Evolutionary conservation across 2,888 invertebrate genomes (phyloP), one percentile per base, ranked within the genome.

Genomic region (Brachyopa scutellaris): DNA sequence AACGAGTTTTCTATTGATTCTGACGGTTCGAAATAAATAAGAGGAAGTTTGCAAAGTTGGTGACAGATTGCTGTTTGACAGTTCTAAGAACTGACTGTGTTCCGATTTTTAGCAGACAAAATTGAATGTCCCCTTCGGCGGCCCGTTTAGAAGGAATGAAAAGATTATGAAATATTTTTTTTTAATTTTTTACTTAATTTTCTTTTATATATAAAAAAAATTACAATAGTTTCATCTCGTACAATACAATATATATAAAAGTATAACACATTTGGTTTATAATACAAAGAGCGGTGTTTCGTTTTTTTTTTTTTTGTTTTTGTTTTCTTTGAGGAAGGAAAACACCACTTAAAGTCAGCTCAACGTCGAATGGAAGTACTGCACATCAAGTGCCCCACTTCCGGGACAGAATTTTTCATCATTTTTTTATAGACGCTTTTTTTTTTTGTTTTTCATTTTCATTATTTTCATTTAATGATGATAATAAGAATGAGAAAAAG

Each of bases 191-290:
- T 77, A 59, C 49, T 74, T 66, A 59, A 57, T 57, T 74, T 57
- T 62, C 17, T 66, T 77, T 77, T 77, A 57, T 80, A 57, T 66
- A 77, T 49, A 72, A 77, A 73, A 74, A 66, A 82, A 77, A 82
- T 72, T 77, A 82, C 31, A 77, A 66, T 72, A 72, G 55, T 61
- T 79, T 76, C 82, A 55, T 82, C 82, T 70, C 82, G 77, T 82
- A 59, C 70, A 53, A 70, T 80, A 84, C 66, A 87, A 86, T 85
- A 84, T 84, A n/a, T n/a, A 85, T 87, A 88, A 85, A 86, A 85
- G 85, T 88, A 86, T 88, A 90, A 90, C 88, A 90, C 90, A 90
- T 90, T 90, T 90, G 90, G 90, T 89, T 89, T 89, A 88, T 88
- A 87, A 85, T 86, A 85, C 70, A 85, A 86, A 86, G 86, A 79